phyloP scores from a whole-genome alignment of 2,797 vertebrate genomes.

The Premnoplex brunnescens region DNA sequence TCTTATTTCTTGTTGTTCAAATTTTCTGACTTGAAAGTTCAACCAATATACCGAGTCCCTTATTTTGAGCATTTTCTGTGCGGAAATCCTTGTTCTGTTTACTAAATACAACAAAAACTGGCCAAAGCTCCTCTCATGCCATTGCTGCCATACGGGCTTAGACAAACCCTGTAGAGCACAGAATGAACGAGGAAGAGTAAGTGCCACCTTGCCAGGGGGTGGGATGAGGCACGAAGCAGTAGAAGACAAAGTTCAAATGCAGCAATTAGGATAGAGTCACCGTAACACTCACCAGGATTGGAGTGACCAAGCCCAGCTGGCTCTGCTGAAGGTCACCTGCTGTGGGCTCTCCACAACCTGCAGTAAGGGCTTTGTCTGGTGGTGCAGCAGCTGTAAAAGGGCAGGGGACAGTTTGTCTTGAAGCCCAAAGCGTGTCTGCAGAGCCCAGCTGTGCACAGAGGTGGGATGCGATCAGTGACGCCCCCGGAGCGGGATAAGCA shows the following conservation, averaged over 20 bases:
- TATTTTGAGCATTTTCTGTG: not conserved
- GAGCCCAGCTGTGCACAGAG: not conserved
- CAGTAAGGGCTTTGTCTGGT: not conserved
- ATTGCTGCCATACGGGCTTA: not conserved
- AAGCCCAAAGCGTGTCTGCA: not conserved
- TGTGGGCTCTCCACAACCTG: not conserved
- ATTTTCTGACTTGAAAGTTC: not conserved
- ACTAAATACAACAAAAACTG: not conserved
- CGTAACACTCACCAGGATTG: not conserved
- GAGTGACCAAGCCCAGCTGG: not conserved
- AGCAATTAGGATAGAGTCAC: not conserved
- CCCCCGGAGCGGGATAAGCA: not conserved
- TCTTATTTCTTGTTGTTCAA: not conserved
- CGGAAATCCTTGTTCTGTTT: not conserved
- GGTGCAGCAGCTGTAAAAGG: not conserved
- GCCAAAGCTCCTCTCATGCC: not conserved
- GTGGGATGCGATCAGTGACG: rapidly evolving
- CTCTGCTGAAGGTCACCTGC: not conserved
- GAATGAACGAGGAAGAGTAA: not conserved
- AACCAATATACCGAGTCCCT: not conserved
- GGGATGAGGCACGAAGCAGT: not conserved
- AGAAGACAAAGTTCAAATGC: not conserved
- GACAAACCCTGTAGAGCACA: not conserved
- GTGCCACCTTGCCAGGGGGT: not conserved
- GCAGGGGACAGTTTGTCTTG: not conserved